A percentile compares a stretch with the other conserved stretches of the same genome.
phyloP scores from a whole-genome alignment of 2,888 invertebrate species.

The Conus canariensis region DNA sequence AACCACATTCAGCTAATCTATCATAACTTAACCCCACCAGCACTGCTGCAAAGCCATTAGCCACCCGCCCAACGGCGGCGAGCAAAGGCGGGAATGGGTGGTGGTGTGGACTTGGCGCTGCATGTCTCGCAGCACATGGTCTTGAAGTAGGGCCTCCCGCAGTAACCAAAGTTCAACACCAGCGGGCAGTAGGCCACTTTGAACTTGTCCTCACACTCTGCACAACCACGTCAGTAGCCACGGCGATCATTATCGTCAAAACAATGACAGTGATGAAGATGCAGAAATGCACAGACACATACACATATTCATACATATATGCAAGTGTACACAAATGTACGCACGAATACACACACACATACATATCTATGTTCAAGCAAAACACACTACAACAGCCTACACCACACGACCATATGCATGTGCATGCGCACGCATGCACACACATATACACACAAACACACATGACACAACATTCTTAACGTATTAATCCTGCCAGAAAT shows the following conservation, averaged over 20 bases:
- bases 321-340: background rate
- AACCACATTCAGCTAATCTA: background rate
- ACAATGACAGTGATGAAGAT: background rate
- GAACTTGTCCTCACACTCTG: conserved; percentile 73
- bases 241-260: background rate
- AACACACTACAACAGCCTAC: background rate
- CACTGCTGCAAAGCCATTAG: background rate
- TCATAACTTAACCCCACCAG: background rate
- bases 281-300: background rate
- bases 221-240: background rate
- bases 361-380: background rate
- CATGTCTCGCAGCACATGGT: conserved; percentile 76
- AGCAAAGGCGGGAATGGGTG: conserved; percentile 9
- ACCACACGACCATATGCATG: too few species aligned
- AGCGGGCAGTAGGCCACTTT: conserved; percentile 76
- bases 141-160: conserved; percentile 73
- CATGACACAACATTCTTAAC: too few species aligned
- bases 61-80: conserved; percentile 31
- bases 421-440: too few species aligned
- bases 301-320: background rate
- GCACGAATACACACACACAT: background rate
- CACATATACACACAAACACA: too few species aligned
- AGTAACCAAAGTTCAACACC: conserved; percentile 73
- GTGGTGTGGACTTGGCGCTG: conserved; percentile 27
- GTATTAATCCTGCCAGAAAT: too few species aligned